phyloP scores from a whole-genome alignment of 2,888 invertebrate species.

The Phlogophora meticulosa region DNA sequence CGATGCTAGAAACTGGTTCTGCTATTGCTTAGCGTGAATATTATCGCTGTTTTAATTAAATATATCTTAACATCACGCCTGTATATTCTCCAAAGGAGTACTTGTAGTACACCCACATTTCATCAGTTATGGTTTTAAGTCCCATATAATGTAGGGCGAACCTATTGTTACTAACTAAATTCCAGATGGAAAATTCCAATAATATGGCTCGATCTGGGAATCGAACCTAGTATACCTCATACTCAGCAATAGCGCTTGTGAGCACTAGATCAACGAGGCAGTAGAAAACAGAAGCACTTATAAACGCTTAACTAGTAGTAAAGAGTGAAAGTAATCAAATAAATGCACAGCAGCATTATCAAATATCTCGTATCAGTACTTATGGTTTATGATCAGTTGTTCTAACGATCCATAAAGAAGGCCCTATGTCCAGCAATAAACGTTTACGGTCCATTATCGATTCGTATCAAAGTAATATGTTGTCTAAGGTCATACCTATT shows the following conservation, averaged over 20 bases:
- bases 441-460: conserved; percentile 53
- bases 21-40: not conserved
- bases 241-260: no score
- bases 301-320: no score
- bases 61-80: not conserved
- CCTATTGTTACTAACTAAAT: no score
- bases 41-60: not conserved
- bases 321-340: conserved; percentile 10
- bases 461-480: conserved; percentile 60
- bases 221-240: no score
- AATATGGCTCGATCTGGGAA: no score
- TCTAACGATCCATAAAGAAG: conserved; percentile 49
- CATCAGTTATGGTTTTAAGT: no score
- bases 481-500: conserved; percentile 59
- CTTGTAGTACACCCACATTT: no score
- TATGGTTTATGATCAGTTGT: conserved; percentile 24
- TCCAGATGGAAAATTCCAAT: no score
- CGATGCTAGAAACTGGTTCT: not conserved
- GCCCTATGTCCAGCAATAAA: conserved; percentile 48
- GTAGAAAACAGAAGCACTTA: no score
- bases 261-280: no score
- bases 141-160: no score
- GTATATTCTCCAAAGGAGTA: not conserved
- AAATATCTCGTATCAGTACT: not conserved
- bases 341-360: conserved; percentile 13